Percentiles rank a stretch among this genome's conserved stretches.
Evolutionary conservation across 2,113 vertebrate genomes (phyloP).

Genomic region (Emydura subglobosa): DNA sequence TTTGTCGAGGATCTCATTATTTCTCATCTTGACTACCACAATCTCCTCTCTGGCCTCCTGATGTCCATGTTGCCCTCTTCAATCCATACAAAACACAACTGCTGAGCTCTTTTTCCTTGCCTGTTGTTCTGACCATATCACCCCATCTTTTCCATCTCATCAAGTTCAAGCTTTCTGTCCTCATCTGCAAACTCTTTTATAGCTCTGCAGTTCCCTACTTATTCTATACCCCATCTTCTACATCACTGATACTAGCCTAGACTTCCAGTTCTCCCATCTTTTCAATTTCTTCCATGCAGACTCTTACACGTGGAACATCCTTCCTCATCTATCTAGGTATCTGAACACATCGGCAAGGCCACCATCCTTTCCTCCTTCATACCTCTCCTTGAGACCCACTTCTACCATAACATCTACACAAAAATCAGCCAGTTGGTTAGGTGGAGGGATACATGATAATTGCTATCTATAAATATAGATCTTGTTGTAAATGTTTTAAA

Average conservation of each 20-base stretch:
- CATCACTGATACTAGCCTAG: background rate
- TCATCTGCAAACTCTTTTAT: background rate
- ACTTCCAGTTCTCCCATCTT: background rate
- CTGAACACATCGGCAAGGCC: background rate
- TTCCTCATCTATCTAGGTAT: background rate
- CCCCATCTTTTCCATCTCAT: background rate
- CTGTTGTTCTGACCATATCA: background rate
- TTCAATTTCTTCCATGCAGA: background rate
- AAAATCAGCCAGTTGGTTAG: background rate
- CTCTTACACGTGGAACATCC: background rate
- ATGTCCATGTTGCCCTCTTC: background rate
- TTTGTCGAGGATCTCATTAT: background rate
- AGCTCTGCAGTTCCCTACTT: too few species aligned
- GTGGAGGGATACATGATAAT: background rate
- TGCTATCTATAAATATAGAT: background rate
- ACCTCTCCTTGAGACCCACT: background rate
- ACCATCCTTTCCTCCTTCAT: background rate
- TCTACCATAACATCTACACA: background rate
- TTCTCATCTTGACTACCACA: background rate
- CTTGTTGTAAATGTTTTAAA: background rate
- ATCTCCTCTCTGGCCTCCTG: background rate
- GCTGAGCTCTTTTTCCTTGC: background rate
- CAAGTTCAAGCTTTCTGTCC: background rate
- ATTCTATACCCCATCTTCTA: background rate
- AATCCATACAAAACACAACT: background rate